A percentile compares a stretch with the other conserved stretches of the same genome.
phyloP scores from a whole-genome alignment of 2,113 vertebrate genomes.

The Periophthalmodon schlosseri region DNA sequence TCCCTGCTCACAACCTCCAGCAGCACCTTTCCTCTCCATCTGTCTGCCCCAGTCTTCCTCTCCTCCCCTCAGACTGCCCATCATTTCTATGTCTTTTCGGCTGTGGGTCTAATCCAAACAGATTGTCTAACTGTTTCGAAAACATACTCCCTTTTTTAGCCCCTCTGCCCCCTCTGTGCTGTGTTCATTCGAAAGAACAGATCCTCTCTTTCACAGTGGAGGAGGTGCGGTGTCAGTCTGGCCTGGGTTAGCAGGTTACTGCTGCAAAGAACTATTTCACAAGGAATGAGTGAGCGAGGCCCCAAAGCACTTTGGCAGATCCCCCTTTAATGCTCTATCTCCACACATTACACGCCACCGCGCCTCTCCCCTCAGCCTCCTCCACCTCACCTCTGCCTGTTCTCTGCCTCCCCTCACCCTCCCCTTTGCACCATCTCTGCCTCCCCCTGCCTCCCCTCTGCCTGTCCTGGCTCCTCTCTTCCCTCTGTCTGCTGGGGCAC shows the following conservation, averaged over 20 bases:
- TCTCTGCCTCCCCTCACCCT: conserved; percentile 9
- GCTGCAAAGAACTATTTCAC: conserved; percentile 56
- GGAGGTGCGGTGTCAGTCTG: conserved; percentile 64
- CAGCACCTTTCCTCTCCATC: conserved; percentile 61
- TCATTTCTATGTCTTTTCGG: conserved; percentile 68
- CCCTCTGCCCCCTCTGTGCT: conserved; percentile 52
- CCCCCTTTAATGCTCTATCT: conserved; percentile 60
- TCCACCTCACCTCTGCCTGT: neutral
- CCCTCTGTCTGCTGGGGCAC: conserved; percentile 50
- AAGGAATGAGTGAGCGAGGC: conserved; percentile 46
- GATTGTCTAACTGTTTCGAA: conserved; percentile 77
- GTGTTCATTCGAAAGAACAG: conserved; percentile 51
- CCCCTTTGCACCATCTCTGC: neutral
- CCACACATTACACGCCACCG: conserved; percentile 52
- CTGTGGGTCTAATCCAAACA: conserved; percentile 71
- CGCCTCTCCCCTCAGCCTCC: conserved; percentile 4
- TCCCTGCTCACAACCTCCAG: conserved; percentile 41
- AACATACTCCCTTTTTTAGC: conserved; percentile 63
- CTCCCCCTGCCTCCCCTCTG: conserved; percentile 4
- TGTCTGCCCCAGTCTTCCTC: conserved; percentile 62
- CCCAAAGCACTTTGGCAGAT: conserved; percentile 70
- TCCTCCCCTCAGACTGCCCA: conserved; percentile 63
- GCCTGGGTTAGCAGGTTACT: conserved; percentile 68
- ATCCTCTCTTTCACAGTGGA: conserved; percentile 71
- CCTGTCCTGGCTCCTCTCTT: conserved; percentile 19